Conservation (phyloP, 1,140 invertebrate genomes). For the Probaryconus sp. region DNA sequence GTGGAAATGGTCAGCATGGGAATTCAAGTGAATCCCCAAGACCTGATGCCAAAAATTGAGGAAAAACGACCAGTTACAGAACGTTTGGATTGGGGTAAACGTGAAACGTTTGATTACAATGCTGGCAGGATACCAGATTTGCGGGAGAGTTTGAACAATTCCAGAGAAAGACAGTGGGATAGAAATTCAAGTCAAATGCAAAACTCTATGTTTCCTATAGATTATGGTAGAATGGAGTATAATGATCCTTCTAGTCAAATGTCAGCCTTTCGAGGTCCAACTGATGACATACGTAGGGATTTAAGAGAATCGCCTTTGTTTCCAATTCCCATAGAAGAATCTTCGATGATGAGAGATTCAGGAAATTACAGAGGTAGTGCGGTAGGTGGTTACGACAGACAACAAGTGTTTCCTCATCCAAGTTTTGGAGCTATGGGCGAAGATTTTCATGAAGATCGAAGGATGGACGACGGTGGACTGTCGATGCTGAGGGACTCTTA, state of each 20-base stretch:
- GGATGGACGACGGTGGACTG: constrained; percentile 10
- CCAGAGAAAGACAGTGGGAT: constrained; percentile 65
- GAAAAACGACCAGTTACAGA: constrained; percentile 72
- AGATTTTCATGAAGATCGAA: constrained; percentile 22
- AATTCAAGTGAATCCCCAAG: constrained; percentile 67
- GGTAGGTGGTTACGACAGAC: not conserved
- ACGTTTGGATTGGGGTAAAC: constrained; percentile 71
- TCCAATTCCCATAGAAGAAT: no score
- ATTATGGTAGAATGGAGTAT: not conserved
- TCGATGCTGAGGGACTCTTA: constrained; percentile 17
- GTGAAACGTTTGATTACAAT: constrained; percentile 66
- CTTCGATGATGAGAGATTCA: constrained; percentile 17
- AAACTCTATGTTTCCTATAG: constrained; percentile 21
- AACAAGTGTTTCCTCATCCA: constrained; percentile 1
- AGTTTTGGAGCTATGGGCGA: constrained; percentile 7
- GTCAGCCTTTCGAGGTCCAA: no score
- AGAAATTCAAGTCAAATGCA: not conserved
- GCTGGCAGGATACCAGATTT: constrained; percentile 68
- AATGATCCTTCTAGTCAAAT: no score
- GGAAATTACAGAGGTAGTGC: not conserved
- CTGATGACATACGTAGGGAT: no score
- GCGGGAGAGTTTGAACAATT: constrained; percentile 70
- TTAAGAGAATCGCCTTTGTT: no score
- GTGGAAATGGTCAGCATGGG: constrained; percentile 55
- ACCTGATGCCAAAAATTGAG: constrained; percentile 50